Evolutionary conservation across 2,888 invertebrate genomes (phyloP), one percentile per base, ranked within the genome.

Genomic region (Drosophila histrio): DNA sequence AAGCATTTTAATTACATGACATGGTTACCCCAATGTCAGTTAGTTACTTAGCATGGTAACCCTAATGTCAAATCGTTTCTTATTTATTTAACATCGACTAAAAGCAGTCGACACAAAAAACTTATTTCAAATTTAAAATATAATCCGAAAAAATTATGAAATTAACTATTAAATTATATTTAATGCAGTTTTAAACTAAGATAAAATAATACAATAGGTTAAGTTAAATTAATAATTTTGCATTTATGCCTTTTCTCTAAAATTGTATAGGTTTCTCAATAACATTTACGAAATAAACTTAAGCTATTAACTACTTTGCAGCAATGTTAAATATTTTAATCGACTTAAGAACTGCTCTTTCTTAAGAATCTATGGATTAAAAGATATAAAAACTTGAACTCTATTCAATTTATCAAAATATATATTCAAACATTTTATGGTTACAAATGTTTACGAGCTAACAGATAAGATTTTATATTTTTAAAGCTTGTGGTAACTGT

Each of bases 401-500:
- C 5, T 5, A n/a, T 4, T 30, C 5, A n/a, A n/a, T n/a, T 5
- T 30, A 6, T n/a, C n/a, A 5, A 32, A 13, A 32, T 6, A 11
- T 6, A 11, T 3, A 4, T 2, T 15, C 9, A 24, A 44, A 3
- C n/a, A 28, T 28, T 44, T 28, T 28, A 44, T 17, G 17, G 17
- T 3, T n/a, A 44, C 17, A n/a, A 9, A n/a, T 6, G 15, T 5
- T 8, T 32, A 4, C 13, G 24, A 26, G 36, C 36, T 38, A 28
- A 38, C 19, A 38, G 38, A 52, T 52, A 52, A 41, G 30, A 53
- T 22, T 41, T 41, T 22, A 8, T 30, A 22, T 26, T 15, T 11
- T 2, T 13, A 30, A 44, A 39, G 21, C 56, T 22, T 11, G 13
- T 36, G 47, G 65, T 65, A 66, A 46, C 68, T 47, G 52, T 56